Percentiles rank a stretch among this genome's conserved stretches.
Evolutionary conservation across 1,140 invertebrate species (phyloP).

Genomic region (Apocrypta bakeri): DNA sequence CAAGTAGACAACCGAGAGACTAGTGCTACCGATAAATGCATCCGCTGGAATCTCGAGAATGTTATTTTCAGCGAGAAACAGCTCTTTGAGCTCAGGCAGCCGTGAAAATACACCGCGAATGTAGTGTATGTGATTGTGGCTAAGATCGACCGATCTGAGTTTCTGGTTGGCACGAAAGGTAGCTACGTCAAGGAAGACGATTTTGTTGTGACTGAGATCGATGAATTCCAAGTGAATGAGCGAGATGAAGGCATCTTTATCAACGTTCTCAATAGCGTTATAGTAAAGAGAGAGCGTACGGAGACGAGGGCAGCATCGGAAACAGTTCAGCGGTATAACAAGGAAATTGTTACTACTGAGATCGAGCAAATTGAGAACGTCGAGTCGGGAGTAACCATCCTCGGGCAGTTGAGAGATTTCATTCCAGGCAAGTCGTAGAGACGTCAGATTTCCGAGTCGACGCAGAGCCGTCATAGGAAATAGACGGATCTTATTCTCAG

Average conservation of each 20-base stretch:
- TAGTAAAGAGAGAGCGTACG: conserved; percentile 88
- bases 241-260: conserved; percentile 84
- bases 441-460: conserved; percentile 82
- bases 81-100: conserved; percentile 85
- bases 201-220: conserved; percentile 92
- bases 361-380: conserved; percentile 86
- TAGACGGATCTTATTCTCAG: conserved; percentile 87
- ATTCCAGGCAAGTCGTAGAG: conserved; percentile 88
- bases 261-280: conserved; percentile 86
- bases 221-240: conserved; percentile 85
- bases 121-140: conserved; percentile 91
- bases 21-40: conserved; percentile 85
- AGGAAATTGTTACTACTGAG: conserved; percentile 90
- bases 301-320: conserved; percentile 85
- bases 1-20: conserved; percentile 88
- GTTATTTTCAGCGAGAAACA: conserved; percentile 93
- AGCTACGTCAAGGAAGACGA: conserved; percentile 81
- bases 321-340: conserved; percentile 83
- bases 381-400: conserved; percentile 82
- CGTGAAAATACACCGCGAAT: conserved; percentile 87
- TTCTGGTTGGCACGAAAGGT: conserved; percentile 85
- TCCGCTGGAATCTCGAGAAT: conserved; percentile 88
- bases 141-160: conserved; percentile 87
- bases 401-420: conserved; percentile 82
- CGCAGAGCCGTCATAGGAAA: conserved; percentile 88